Base-by-base conservation (phyloP, 2,888 invertebrate genomes). In the Microplitis deprimator region DNA sequence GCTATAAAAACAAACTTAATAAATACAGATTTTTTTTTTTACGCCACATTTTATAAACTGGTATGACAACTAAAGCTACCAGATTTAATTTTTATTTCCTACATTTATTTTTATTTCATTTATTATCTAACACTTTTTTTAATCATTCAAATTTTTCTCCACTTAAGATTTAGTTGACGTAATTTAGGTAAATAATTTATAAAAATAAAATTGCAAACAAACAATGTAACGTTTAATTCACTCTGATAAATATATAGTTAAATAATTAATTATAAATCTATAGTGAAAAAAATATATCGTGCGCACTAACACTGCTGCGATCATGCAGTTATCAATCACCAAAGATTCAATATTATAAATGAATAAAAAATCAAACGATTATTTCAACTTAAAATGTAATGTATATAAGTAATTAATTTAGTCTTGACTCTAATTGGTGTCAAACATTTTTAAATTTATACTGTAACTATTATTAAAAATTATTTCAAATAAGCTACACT, bases 1-100 rank as follows among this genome's bases (percentile, higher is more conserved):
- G 76, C 77, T 81, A 80, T 74, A 79, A 83, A 83, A 84, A 83
- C 82, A 83, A 83, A 83, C 78, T 79, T 75, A 50, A 50, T 50
- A 50, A 50, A 50, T 50, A 50, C 50, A 50, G 13, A 50, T 62
- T 40, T 60, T 20, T 40, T 68, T 67, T 38, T 39, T 67, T 38
- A 41, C 17, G 8, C 41, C 41, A 20, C 41, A 68, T 50, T 50
- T 50, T 50, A 50, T 50, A 50, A 8, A 50, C 50, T 50, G 50
- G 50, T 50, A 50, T 50, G 50, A 50, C 50, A 50, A 50, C 50
- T 50, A 50, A 50, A 50, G 50, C 50, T 50, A 50, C 50, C 50
- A 50, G 50, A 50, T 50, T 29, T 29, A 29, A 29, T 29, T 50
- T 50, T 50, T 60, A 29, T 72, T 70, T 13, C n/a, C 20, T 72